Evolutionary conservation across 2,113 vertebrate species (phyloP), one percentile per base, ranked within the genome.

Genomic region (Notarius lentiginosus): DNA sequence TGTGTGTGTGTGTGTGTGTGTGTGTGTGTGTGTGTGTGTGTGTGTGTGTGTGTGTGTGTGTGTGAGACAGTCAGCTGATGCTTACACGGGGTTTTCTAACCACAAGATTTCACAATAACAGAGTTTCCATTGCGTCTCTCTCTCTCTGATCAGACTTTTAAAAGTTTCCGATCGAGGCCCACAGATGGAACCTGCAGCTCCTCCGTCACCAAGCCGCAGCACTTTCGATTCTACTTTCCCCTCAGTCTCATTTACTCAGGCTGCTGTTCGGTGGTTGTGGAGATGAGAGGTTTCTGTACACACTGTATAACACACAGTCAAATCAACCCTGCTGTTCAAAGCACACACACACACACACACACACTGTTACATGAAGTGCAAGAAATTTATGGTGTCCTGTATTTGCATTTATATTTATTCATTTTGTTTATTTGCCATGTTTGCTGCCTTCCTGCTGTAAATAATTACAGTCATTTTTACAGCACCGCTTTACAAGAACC

Each of bases 61-160:
- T 61, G 22, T n/a, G 22, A 18, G 18, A 51, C n/a, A 24, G 83
- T 89, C 79, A 75, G 85, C 73, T 85, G 84, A 87, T 70, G 72
- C 27, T 82, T 82, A 82, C 51, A 49, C 24, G 51, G 65, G 51
- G 80, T 79, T 87, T 81, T 82, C 34, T 84, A 75, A 72, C 84
- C 82, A 34, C 83, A 65, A 10, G 55, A 55, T 90, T 88, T 82
- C 86, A 79, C 84, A 88, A 87, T 56, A 34, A 63, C 49, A 34
- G 75, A 82, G 73, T 88, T 90, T 90, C 87, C 87, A 83, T 61
- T 72, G n/a, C 73, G 70, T 11, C 41, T 75, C 20, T 24, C 72
- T 73, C 18, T 20, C 20, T 49, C 41, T 66, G 75, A 58, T 73
- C 81, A 53, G 60, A 65, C 41, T 8, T 47, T 47, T 51, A 17